These are phyloP conservation scores for Mylabris phalerata DNA, from an alignment of 1,140 invertebrate genomes.

Conservation along the genomic window DNA sequence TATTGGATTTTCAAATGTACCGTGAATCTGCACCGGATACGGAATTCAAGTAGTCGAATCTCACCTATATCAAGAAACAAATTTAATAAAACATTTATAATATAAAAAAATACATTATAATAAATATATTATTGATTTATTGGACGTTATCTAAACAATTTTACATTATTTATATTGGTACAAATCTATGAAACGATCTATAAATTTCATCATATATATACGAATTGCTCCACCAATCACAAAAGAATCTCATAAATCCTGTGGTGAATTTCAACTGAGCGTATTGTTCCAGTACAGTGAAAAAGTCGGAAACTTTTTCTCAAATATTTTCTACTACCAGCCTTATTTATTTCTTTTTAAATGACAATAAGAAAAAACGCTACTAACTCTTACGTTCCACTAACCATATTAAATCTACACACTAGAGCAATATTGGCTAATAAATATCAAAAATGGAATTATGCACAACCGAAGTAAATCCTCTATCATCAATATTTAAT, in stretches of 20 bases:
- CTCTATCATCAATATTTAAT: no score
- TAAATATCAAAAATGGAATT: no score
- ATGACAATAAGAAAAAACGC: no score
- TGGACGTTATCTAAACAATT: neutral
- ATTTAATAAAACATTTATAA: slow-evolving; percentile 22
- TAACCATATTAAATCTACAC: no score
- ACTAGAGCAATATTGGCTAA: no score
- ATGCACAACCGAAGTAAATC: no score
- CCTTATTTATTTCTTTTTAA: no score
- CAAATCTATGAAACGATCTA: neutral
- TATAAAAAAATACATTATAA: slow-evolving; percentile 5
- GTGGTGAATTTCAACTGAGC: slow-evolving; percentile 7
- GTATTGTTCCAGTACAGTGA: slow-evolving; percentile 13
- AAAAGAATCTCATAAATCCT: slow-evolving; percentile 16
- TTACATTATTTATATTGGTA: neutral
- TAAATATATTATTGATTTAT: slow-evolving; percentile 19
- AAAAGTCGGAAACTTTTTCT: slow-evolving; percentile 1
- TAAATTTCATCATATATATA: neutral
- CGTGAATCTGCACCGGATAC: slow-evolving; percentile 14
- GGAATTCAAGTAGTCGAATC: slow-evolving; percentile 20
- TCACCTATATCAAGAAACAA: slow-evolving; percentile 21
- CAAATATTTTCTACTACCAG: slow-evolving; percentile 3
- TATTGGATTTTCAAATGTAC: slow-evolving; percentile 20
- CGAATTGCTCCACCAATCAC: slow-evolving; percentile 5
- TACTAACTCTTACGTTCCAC: no score